Evolutionary conservation across 2,888 invertebrate species (phyloP).

Genomic region (Drosophila kanekoi): DNA sequence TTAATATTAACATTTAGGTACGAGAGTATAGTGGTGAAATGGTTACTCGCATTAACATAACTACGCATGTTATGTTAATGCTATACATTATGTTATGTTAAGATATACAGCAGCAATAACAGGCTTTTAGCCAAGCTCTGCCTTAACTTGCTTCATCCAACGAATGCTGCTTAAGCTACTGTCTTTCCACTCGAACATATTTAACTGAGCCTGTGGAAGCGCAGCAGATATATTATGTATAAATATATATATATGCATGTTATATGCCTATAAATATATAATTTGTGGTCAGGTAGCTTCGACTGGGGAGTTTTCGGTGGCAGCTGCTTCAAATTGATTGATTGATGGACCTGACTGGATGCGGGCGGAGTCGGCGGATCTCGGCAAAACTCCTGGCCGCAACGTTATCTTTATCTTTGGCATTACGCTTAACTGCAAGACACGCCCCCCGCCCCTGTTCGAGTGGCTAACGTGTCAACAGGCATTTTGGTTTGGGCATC

Average conservation of each 20-base stretch:
- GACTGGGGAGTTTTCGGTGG: background rate
- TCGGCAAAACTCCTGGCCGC: too few species aligned
- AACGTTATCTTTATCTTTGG: too few species aligned
- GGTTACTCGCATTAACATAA: too few species aligned
- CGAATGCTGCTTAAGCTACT: background rate
- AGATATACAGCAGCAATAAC: too few species aligned
- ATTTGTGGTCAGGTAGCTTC: background rate
- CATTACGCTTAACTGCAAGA: too few species aligned
- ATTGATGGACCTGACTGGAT: slow-evolving; percentile 11
- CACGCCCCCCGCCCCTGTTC: background rate
- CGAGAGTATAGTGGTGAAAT: too few species aligned
- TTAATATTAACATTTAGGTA: background rate
- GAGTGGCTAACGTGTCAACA: slow-evolving; percentile 50
- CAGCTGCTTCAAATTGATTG: slow-evolving; percentile 16
- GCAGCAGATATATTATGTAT: background rate
- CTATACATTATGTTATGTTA: too few species aligned
- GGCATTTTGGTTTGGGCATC: slow-evolving; percentile 34
- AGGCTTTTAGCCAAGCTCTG: too few species aligned
- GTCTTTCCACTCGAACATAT: background rate
- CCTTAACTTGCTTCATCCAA: too few species aligned
- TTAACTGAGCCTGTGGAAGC: background rate
- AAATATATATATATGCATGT: background rate
- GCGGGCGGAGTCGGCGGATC: too few species aligned
- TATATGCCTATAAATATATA: slow-evolving; percentile 2
- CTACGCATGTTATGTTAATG: too few species aligned